Evolutionary conservation across 2,797 vertebrate genomes (phyloP), one percentile per base, ranked within the genome.

Genomic region (Gallinago stenura): DNA sequence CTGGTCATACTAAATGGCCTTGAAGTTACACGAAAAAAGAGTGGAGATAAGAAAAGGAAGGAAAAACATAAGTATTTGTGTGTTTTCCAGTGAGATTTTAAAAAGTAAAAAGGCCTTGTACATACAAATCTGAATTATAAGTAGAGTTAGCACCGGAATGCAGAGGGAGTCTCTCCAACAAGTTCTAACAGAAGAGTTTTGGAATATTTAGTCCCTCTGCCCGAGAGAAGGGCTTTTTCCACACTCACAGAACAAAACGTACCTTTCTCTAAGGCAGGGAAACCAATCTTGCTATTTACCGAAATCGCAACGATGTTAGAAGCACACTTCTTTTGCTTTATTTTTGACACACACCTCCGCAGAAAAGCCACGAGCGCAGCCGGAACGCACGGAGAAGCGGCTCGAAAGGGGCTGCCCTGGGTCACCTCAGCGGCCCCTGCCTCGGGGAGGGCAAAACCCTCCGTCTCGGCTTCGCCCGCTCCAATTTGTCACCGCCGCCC

Each of bases 251-350:
- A 69, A 25, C 9, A 4, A 24, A 18, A 1, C 24, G 0, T 12
- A 4, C 14, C 11, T 17, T 35, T 8, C 39, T 3, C 15, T 8
- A 6, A 5, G 61, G 58, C 77, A 8, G 17, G 30, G 54, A 41
- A 37, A 1, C 9, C 39, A 1, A 7, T 7, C 25, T 3, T 0
- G 37, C 50, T 2, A 0, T 2, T 50, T 0, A 7, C 62, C 12
- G 43, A 25, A 21, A 30, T 0, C 82, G 2, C 53, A 18, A 5
- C 30, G 1, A 3, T 5, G 16, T 9, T 5, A 16, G 10, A 3
- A 3, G 12, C 0, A 39, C 3, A 0, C 9, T 9, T 26, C 9
- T 18, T 30, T 57, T 19, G 2, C 14, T 80, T 51, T n/a, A 22
- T 18, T 58, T 31, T 5, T 1, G n/a, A 31, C 51, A 7, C 22